phyloP scores from a whole-genome alignment of 2,113 vertebrate species.

The Xyrauchen texanus region DNA sequence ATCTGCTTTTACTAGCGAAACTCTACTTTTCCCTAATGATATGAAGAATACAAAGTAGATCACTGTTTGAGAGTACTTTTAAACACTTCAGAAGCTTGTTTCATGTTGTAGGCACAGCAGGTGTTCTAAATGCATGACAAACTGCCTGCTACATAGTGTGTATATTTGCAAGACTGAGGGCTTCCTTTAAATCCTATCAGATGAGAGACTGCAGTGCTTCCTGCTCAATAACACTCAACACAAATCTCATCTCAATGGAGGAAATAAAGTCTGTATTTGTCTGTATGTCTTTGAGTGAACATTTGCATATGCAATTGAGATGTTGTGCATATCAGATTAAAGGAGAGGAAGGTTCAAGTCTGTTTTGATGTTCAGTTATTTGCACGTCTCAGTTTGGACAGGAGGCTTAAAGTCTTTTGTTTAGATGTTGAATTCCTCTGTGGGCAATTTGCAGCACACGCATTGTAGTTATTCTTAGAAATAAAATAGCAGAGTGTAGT shows the following conservation, averaged over 20 bases:
- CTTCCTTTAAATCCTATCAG: not conserved
- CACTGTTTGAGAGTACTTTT: constrained; percentile 11
- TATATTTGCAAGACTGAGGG: not conserved
- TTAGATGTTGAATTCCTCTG: not conserved
- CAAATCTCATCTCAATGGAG: not conserved
- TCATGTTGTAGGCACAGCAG: constrained; percentile 6
- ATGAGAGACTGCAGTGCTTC: not conserved
- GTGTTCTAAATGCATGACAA: constrained; percentile 14
- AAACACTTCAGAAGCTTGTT: constrained; percentile 19
- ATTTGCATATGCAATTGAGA: constrained; percentile 24
- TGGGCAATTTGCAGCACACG: not conserved
- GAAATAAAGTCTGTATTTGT: not conserved
- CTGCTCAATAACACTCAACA: not conserved
- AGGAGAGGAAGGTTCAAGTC: not conserved
- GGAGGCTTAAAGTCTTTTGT: not conserved
- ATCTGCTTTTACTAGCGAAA: not conserved
- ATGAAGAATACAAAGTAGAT: not conserved
- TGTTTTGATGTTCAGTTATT: not conserved
- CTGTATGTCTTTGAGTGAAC: not conserved
- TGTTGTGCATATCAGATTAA: not conserved
- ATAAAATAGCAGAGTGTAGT: not conserved
- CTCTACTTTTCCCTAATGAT: constrained; percentile 4
- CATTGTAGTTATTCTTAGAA: not conserved
- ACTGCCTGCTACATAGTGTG: not conserved
- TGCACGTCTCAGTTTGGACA: not conserved